Conservation (phyloP, 2,797 vertebrate genomes). For the Typhlichthys subterraneus region DNA sequence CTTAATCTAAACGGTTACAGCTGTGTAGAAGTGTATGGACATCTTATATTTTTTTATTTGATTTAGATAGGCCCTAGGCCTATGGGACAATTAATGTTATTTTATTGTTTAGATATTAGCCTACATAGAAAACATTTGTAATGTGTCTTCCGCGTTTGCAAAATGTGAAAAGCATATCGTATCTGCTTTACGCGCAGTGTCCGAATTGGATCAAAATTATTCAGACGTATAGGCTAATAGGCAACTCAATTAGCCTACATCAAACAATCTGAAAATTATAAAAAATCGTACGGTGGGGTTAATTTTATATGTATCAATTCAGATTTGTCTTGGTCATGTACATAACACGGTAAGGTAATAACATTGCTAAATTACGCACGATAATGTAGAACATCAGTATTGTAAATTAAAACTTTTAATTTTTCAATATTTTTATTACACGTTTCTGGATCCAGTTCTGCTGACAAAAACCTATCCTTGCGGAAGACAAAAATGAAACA, state of each 20-base stretch:
- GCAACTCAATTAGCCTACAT: not conserved
- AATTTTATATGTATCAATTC: not conserved
- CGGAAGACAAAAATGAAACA: too few relatives aligned
- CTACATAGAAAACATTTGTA: not conserved
- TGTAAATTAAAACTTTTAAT: not conserved
- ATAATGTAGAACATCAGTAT: not conserved
- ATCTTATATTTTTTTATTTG: slow-evolving; percentile 5
- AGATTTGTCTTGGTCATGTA: not conserved
- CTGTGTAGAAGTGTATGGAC: not conserved
- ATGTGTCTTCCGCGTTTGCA: not conserved
- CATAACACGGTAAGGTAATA: not conserved
- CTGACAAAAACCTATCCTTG: too few relatives aligned
- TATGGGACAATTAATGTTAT: not conserved
- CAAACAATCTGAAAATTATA: too few relatives aligned
- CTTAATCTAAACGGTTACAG: too few relatives aligned
- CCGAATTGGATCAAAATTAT: not conserved
- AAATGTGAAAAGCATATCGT: not conserved
- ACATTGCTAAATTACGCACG: not conserved
- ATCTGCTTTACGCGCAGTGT: not conserved
- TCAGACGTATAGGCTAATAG: not conserved
- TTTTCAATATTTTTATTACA: not conserved
- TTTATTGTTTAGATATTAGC: too few relatives aligned
- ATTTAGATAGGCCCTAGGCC: not conserved
- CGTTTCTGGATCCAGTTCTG: too few relatives aligned
- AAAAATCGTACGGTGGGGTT: too few relatives aligned